Evolutionary conservation across 2,888 invertebrate species (phyloP).

Genomic region (Abscondita cerata): DNA sequence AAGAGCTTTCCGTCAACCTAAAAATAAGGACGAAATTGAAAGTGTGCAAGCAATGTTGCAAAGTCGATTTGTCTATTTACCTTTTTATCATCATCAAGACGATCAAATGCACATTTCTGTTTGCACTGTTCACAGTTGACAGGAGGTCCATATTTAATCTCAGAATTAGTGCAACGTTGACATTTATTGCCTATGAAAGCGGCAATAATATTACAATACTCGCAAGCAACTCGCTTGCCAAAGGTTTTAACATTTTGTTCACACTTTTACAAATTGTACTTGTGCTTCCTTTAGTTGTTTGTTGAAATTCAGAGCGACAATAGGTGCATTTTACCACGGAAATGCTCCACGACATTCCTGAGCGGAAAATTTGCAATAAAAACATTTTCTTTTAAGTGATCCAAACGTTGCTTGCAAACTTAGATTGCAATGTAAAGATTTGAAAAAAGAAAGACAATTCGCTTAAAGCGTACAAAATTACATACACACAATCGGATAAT

Average conservation of each 20-base stretch:
- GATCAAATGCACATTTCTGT: conserved; percentile 96
- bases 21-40: conserved; percentile 44
- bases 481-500: not conserved
- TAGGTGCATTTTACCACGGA: conserved; percentile 94
- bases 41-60: not conserved
- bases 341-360: conserved; percentile 95
- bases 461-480: too few relatives aligned
- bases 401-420: conserved; percentile 16
- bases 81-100: conserved; percentile 65
- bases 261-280: conserved; percentile 93
- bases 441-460: too few relatives aligned
- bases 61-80: conserved; percentile 44
- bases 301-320: conserved; percentile 96
- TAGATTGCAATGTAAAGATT: conserved; percentile 1
- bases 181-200: conserved; percentile 77
- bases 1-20: conserved; percentile 94
- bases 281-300: conserved; percentile 87
- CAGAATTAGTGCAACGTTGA: conserved; percentile 89
- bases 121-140: conserved; percentile 97
- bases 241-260: conserved; percentile 92
- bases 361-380: conserved; percentile 49
- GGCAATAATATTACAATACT: conserved; percentile 74
- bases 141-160: conserved; percentile 93
- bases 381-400: conserved; percentile 22
- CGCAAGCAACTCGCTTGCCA: conserved; percentile 86